A percentile compares a stretch with the other conserved stretches of the same genome.
phyloP scores from a whole-genome alignment of 2,113 vertebrate genomes.

The Marcusenius ussheri region DNA sequence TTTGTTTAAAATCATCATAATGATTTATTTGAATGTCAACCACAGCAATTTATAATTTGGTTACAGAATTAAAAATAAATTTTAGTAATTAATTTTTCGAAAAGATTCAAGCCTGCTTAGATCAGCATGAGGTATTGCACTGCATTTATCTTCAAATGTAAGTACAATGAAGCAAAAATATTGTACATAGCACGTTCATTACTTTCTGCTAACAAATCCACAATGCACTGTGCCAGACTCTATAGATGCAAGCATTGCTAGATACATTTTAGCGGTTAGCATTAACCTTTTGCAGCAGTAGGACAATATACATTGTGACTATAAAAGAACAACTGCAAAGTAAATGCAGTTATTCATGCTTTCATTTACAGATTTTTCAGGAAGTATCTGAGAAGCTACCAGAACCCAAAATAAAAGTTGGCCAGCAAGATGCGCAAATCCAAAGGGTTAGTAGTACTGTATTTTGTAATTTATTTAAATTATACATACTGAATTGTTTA shows the following conservation, averaged over 20 bases:
- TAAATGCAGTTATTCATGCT: conserved; percentile 12
- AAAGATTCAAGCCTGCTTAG: not conserved
- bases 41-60: not conserved
- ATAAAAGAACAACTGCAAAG: not conserved
- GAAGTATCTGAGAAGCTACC: conserved; percentile 10
- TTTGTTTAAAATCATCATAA: not conserved
- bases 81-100: not conserved
- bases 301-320: not conserved
- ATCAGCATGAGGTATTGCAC: not conserved
- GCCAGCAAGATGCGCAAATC: not conserved
- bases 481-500: conserved; percentile 9
- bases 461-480: not conserved
- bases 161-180: not conserved
- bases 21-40: not conserved
- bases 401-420: conserved; percentile 6
- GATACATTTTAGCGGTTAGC: conserved; percentile 2
- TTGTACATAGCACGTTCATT: not conserved
- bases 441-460: not conserved
- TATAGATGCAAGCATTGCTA: not conserved
- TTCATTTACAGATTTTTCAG: not conserved
- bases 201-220: not conserved
- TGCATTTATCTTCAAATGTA: not conserved
- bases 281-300: not conserved
- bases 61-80: not conserved
- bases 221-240: not conserved